Evolutionary conservation across 2,113 vertebrate genomes (phyloP), one percentile per base, ranked within the genome.

Genomic region (Amphilophus citrinellus): DNA sequence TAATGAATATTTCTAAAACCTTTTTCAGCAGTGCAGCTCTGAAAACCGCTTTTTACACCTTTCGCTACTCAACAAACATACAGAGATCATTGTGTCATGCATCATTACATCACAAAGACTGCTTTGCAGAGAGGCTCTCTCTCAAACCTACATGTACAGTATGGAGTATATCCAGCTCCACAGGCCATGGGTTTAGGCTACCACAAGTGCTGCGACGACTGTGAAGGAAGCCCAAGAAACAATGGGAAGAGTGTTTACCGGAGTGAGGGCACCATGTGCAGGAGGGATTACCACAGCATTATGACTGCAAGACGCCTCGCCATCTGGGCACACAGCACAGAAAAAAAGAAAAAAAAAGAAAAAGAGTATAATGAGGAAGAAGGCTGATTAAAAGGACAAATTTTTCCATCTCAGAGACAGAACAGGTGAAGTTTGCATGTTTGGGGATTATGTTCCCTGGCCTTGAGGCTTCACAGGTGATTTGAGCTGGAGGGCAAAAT

Each of bases 251-350:
- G 89, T 91, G 87, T 93, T 93, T 92, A 91, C 87, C 22, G 58
- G 85, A 91, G 88, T 57, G 82, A 91, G 88, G 88, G 90, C 87
- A 88, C 91, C 93, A 94, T 95, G 94, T 95, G 92, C 91, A 90
- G 88, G 84, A 79, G 88, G 94, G 93, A 94, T 95, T 94, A 94
- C 76, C 79, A 87, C 84, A 80, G 94, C 88, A 94, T 94, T 93
- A 93, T 88, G 88, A 83, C 89, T 90, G 91, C 89, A 86, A 94
- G 92, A 91, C 84, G 88, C 91, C 87, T 89, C 35, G 68, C 95
- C 94, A 95, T 95, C 94, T 95, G 95, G 94, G 88, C 85, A 85
- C 80, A 78, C 73, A 58, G 90, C 20, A 80, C 80, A 88, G 85
- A 85, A 89, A 88, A 37, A 37, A 37, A 85, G 84, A 89, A 88